Conservation (phyloP, 2,797 vertebrate species). For the Gobio occitaniae region DNA sequence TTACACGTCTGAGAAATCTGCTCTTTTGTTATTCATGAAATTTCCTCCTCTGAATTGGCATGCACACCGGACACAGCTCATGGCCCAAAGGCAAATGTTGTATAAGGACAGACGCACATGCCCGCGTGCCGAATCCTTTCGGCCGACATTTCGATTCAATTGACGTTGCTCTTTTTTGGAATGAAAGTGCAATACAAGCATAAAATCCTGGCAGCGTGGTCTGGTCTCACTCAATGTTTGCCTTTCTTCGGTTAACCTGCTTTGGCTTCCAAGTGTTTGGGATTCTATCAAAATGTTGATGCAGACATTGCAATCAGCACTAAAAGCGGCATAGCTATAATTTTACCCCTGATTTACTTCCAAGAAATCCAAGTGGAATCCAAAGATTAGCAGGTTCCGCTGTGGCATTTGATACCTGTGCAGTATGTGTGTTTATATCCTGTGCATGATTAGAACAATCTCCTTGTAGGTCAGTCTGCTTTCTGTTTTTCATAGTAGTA, state of each 20-base stretch:
- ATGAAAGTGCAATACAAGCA: constrained; percentile 36
- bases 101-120: constrained; percentile 50
- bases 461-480: constrained; percentile 55
- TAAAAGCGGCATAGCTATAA: constrained; percentile 24
- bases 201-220: constrained; percentile 51
- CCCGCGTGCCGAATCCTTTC: constrained; percentile 32
- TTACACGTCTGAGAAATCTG: constrained; percentile 63
- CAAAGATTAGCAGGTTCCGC: constrained; percentile 58
- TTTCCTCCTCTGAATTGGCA: constrained; percentile 59
- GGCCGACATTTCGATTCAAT: constrained; percentile 17
- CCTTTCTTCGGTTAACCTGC: constrained; percentile 77
- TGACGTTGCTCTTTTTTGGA: constrained; percentile 35
- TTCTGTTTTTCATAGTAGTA: constrained; percentile 48
- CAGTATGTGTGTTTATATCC: constrained; percentile 64
- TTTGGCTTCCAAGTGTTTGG: constrained; percentile 74
- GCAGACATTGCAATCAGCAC: constrained; percentile 27
- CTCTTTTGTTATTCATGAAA: constrained; percentile 61
- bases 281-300: constrained; percentile 23
- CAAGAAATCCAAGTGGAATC: constrained; percentile 61
- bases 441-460: constrained; percentile 55
- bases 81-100: constrained; percentile 62
- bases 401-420: constrained; percentile 59
- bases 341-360: constrained; percentile 37
- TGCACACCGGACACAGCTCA: constrained; percentile 56
- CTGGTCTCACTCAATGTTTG: constrained; percentile 73